Percentiles rank a stretch among this genome's conserved stretches.
These are phyloP conservation scores for Drosophila borborema DNA, from an alignment of 2,888 invertebrate species.

Conservation along the genomic window DNA sequence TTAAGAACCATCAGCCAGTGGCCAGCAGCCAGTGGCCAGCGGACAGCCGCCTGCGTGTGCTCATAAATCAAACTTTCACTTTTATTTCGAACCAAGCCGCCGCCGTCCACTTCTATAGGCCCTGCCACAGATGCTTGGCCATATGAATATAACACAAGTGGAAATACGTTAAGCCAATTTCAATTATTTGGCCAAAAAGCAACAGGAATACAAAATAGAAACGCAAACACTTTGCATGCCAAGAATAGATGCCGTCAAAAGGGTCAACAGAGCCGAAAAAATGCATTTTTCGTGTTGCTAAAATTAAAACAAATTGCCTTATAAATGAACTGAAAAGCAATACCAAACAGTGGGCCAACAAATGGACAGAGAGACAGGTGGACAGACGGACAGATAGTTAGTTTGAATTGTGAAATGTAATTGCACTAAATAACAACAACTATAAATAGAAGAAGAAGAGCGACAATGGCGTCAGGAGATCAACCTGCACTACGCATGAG, in stretches of 20 bases:
- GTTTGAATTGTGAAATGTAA: constrained; percentile 54
- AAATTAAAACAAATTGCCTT: constrained; percentile 53
- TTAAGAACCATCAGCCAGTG: constrained; percentile 54
- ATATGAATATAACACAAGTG: constrained; percentile 15
- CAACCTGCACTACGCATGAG: constrained; percentile 51
- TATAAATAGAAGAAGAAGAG: constrained; percentile 13
- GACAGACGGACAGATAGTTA: constrained; percentile 15
- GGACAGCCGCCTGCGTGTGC: constrained; percentile 39
- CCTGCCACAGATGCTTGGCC: not conserved
- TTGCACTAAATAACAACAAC: constrained; percentile 35
- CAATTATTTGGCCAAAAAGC: constrained; percentile 39
- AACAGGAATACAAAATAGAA: not conserved
- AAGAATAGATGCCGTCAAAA: constrained; percentile 67
- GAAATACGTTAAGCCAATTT: constrained; percentile 53
- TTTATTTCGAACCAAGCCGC: constrained; percentile 21
- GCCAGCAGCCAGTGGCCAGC: constrained; percentile 16
- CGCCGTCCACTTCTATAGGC: not conserved
- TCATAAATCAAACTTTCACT: constrained; percentile 81
- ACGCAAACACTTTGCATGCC: constrained; percentile 47
- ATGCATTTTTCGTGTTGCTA: constrained; percentile 59
- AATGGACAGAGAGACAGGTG: constrained; percentile 10
- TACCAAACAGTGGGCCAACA: constrained; percentile 65
- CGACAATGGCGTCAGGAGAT: constrained; percentile 58
- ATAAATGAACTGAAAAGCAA: constrained; percentile 44
- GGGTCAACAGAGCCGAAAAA: constrained; percentile 60